Percentiles rank a stretch among this genome's conserved stretches.
Conservation (phyloP, 2,888 invertebrate genomes). For the Clanis bilineata region DNA sequence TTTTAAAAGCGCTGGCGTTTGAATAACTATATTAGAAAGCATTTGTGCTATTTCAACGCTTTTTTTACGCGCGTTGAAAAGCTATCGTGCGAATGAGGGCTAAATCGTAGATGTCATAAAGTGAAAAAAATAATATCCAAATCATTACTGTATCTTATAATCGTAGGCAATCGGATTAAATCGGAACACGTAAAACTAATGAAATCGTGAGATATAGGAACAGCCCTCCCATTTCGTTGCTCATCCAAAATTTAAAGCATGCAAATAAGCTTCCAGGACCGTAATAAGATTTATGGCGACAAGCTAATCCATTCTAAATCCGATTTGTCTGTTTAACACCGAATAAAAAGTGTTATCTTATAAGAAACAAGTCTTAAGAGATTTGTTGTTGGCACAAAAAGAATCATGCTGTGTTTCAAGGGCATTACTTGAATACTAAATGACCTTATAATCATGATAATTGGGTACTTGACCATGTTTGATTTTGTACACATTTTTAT, state of each 20-base stretch:
- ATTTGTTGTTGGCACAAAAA: constrained; percentile 20
- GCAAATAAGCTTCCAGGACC: constrained; percentile 46
- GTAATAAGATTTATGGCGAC: constrained; percentile 59
- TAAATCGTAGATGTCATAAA: too few relatives aligned
- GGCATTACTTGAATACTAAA: neutral
- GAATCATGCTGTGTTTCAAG: neutral
- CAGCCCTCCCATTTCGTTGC: neutral
- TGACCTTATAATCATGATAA: neutral
- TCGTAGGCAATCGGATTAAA: neutral
- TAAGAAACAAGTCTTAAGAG: constrained; percentile 35
- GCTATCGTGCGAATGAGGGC: too few relatives aligned
- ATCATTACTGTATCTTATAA: neutral
- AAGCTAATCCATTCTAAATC: constrained; percentile 55
- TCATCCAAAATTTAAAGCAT: constrained; percentile 39
- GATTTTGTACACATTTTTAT: too few relatives aligned
- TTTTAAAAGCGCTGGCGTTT: too few relatives aligned
- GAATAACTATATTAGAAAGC: too few relatives aligned
- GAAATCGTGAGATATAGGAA: neutral
- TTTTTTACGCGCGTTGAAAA: too few relatives aligned
- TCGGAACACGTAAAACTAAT: neutral
- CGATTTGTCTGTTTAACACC: constrained; percentile 55
- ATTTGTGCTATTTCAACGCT: too few relatives aligned
- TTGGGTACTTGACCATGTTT: too few relatives aligned
- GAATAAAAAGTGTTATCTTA: constrained; percentile 45
- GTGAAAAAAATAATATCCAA: too few relatives aligned